Conservation (phyloP, 2,797 vertebrate species). For the Lagodon rhomboides region DNA sequence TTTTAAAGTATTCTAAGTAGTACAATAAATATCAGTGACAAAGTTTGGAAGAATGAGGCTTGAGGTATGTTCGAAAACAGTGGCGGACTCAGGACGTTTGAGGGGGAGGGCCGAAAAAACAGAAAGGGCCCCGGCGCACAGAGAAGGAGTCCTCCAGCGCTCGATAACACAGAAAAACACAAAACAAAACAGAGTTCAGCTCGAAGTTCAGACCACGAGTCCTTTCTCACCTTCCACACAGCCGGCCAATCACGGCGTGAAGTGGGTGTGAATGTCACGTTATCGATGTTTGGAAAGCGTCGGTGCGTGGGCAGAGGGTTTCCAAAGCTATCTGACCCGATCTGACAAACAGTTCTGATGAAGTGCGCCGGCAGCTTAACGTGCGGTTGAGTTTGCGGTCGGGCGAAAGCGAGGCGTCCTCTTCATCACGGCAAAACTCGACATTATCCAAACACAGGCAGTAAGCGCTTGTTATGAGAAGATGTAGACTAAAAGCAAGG, state of each 20-base stretch:
- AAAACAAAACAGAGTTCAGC: background rate
- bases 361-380: background rate
- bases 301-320: background rate
- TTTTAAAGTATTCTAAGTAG: slow-evolving; percentile 19
- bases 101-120: no score
- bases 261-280: background rate
- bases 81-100: background rate
- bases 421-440: slow-evolving; percentile 9
- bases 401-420: slow-evolving; percentile 15
- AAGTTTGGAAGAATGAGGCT: background rate
- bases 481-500: no score
- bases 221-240: background rate
- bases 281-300: background rate
- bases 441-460: no score
- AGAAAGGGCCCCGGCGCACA: no score
- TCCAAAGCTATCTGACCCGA: background rate
- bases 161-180: background rate
- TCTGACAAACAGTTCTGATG: background rate
- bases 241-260: background rate
- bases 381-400: slow-evolving; percentile 24
- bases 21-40: slow-evolving; percentile 6
- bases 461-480: no score
- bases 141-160: no score
- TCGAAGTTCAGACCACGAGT: background rate
- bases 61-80: background rate